phyloP scores from a whole-genome alignment of 2,113 vertebrate species.

The Tapirus terrestris region DNA sequence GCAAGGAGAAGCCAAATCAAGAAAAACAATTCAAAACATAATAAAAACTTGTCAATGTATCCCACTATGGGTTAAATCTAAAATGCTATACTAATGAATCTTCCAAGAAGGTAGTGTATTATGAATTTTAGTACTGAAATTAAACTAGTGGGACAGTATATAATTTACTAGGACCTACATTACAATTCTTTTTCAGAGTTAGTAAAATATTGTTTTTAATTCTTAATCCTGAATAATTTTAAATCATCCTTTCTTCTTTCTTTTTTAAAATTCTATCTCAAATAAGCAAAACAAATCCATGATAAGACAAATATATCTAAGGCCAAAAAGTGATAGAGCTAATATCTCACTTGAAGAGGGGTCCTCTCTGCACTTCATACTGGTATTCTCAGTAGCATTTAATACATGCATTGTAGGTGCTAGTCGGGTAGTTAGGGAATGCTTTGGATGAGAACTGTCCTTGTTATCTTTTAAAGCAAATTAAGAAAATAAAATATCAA shows the following conservation, averaged over 20 bases:
- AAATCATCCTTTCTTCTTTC: not conserved
- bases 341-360: slow-evolving; percentile 76
- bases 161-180: slow-evolving; percentile 11
- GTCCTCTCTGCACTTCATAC: slow-evolving; percentile 67
- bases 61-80: not conserved
- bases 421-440: slow-evolving; percentile 58
- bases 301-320: slow-evolving; percentile 38
- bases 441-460: slow-evolving; percentile 70
- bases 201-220: slow-evolving; percentile 18
- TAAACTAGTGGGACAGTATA: slow-evolving; percentile 11
- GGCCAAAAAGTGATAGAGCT: slow-evolving; percentile 29
- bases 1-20: not conserved
- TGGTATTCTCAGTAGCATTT: slow-evolving; percentile 80
- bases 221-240: slow-evolving; percentile 36
- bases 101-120: not conserved
- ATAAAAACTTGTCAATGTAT: not conserved
- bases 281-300: slow-evolving; percentile 55
- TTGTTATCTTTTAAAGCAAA: slow-evolving; percentile 75
- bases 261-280: slow-evolving; percentile 52
- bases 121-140: not conserved
- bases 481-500: slow-evolving; percentile 62
- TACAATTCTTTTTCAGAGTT: slow-evolving; percentile 17
- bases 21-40: not conserved
- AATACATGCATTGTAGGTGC: slow-evolving; percentile 67
- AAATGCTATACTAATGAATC: not conserved